These are phyloP conservation scores for Drosophila paracracens DNA, from an alignment of 2,888 invertebrate species.

Conservation along the genomic window DNA sequence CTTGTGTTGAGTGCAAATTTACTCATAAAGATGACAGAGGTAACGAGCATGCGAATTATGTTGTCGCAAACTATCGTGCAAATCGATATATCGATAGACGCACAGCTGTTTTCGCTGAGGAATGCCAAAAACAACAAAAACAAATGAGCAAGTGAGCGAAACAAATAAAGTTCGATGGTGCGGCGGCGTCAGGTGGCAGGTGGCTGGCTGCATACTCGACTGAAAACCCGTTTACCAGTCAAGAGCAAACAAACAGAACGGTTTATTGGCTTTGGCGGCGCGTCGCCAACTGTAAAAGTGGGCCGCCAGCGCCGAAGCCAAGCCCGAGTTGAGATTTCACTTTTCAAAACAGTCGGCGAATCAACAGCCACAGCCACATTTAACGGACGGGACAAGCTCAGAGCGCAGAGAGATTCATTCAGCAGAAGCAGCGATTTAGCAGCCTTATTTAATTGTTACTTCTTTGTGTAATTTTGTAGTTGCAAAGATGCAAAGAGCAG, in stretches of 20 bases:
- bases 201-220: constrained; percentile 23
- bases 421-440: constrained; percentile 11
- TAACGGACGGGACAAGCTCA: constrained; percentile 7
- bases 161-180: constrained; percentile 24
- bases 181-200: constrained; percentile 26
- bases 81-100: constrained; percentile 26
- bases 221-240: constrained; percentile 54
- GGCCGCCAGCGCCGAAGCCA: constrained; percentile 61
- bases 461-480: neutral
- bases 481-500: constrained; percentile 56
- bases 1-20: neutral
- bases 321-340: constrained; percentile 51
- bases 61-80: neutral
- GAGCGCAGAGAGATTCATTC: constrained; percentile 12
- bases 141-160: constrained; percentile 42
- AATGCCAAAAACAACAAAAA: constrained; percentile 29
- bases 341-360: constrained; percentile 46
- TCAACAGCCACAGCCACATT: constrained; percentile 14
- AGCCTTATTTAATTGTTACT: neutral
- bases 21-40: neutral
- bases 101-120: constrained; percentile 39
- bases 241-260: constrained; percentile 73
- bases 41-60: neutral
- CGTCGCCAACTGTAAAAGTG: constrained; percentile 67
- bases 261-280: constrained; percentile 37